A percentile compares a stretch with the other conserved stretches of the same genome.
These are phyloP conservation scores for Drosophila simulans DNA, from an alignment of 1,140 invertebrate species.

Conservation along the genomic window DNA sequence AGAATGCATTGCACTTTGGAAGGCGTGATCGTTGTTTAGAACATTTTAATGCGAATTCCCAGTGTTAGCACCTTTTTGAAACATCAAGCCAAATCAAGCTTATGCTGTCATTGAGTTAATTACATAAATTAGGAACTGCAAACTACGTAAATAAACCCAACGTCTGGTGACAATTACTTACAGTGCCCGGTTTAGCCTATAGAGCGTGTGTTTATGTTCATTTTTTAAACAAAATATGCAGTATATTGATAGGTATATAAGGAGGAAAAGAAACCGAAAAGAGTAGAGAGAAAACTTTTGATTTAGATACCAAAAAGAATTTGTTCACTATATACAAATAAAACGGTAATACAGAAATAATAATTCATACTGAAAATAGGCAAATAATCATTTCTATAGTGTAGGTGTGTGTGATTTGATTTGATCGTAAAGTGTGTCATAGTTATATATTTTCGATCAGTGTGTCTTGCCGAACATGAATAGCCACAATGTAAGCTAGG, in stretches of 20 bases:
- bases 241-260: constrained; percentile 54
- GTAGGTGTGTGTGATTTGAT: constrained; percentile 36
- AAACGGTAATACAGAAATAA: constrained; percentile 49
- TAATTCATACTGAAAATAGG: constrained; percentile 30
- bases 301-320: constrained; percentile 71
- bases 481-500: constrained; percentile 40
- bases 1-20: constrained; percentile 13
- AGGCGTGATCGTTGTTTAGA: constrained; percentile 6
- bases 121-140: constrained; percentile 50
- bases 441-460: constrained; percentile 39
- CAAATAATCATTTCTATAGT: constrained; percentile 39
- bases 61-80: constrained; percentile 36
- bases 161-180: constrained; percentile 87
- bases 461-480: constrained; percentile 32
- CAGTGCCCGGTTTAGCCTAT: constrained; percentile 90
- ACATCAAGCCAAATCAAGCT: constrained; percentile 27
- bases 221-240: constrained; percentile 70
- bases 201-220: constrained; percentile 62
- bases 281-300: constrained; percentile 78
- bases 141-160: constrained; percentile 67
- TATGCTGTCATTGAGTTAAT: constrained; percentile 26
- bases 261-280: constrained; percentile 73
- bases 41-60: constrained; percentile 15
- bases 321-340: constrained; percentile 56
- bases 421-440: constrained; percentile 34